Base-by-base conservation (phyloP, 2,888 invertebrate genomes). In the Ichneumoninae sp. region DNA sequence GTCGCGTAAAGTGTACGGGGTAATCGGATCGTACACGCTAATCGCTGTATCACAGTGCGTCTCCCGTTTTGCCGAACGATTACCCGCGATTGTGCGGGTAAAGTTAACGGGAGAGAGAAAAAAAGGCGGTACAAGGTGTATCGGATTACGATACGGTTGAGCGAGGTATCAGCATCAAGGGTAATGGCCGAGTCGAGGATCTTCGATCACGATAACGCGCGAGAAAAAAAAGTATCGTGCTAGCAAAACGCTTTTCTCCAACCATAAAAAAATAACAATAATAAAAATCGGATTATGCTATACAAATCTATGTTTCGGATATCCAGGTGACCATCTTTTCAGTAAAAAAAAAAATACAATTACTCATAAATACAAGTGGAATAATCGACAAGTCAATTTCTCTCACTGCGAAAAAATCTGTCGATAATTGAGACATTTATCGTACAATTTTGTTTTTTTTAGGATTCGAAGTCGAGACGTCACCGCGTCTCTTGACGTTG, bases 71-170 rank as follows among this genome's bases (percentile, higher is more conserved):
- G 66, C 75, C 19, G 52, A 10, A 33, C 40, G 68, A 77, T 77
- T 68, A 68, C n/a, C 22, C 68, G 44, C 77, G 80, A 77, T 83
- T 83, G 72, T 62, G 71, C 44, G 33, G 65, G 47, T 13, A 4
- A 33, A 26, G 7, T 40, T 19, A 26, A 50, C 30, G 70, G 33
- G 47, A 57, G 47, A 52, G 19, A 44, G 33, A 13, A 52, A 52
- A 16, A 62, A 72, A 26, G n/a, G 60, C 40, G 50, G 76, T 50
- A 71, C 22, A 54, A 80, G 76, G 66, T 80, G 83, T 83, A 83
- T 83, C 83, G 66, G 26, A 71, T 83, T 83, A 80, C 83, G 83
- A 80, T 60, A 69, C 40, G 71, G 66, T 74, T 72, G 69, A 83
- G 70, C 60, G 66, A 40, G 66, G 50, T 72, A 80, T 83, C 80